phyloP scores from a whole-genome alignment of 2,797 vertebrate species.

The Hirundo rustica region DNA sequence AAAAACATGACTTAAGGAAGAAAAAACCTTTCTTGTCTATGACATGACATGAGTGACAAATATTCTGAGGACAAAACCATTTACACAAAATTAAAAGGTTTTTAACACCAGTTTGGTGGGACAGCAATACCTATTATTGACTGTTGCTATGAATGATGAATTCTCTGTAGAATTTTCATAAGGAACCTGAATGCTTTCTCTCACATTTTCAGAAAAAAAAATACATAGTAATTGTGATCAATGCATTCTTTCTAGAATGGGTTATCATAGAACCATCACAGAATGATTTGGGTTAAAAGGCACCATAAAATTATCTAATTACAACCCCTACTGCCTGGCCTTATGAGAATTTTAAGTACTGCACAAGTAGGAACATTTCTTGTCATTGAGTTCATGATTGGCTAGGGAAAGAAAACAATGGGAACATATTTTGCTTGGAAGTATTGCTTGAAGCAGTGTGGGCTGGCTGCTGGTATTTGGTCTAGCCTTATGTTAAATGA shows the following conservation, averaged over 20 bases:
- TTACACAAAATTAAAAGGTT: not conserved
- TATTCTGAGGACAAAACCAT: not conserved
- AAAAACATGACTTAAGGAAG: not conserved
- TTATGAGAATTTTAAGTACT: not conserved
- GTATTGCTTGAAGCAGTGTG: not conserved
- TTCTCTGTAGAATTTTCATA: not conserved
- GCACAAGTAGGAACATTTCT: not conserved
- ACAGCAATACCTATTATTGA: not conserved
- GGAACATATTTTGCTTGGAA: not conserved
- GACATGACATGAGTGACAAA: not conserved
- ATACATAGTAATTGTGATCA: not conserved
- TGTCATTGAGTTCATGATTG: not conserved
- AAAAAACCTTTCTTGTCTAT: not conserved
- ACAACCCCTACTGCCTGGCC: not conserved
- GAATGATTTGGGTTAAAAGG: not conserved
- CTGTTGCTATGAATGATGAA: not conserved
- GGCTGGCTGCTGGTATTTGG: not conserved
- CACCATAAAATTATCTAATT: not conserved
- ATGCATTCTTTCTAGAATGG: not conserved
- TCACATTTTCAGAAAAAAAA: not conserved
- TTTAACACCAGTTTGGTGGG: not conserved
- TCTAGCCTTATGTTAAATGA: not conserved
- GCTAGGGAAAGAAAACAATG: not conserved
- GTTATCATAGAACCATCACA: not conserved
- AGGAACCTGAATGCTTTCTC: not conserved